These are phyloP conservation scores for Aphidoletes aphidimyza DNA, from an alignment of 2,888 invertebrate genomes.

Conservation along the genomic window DNA sequence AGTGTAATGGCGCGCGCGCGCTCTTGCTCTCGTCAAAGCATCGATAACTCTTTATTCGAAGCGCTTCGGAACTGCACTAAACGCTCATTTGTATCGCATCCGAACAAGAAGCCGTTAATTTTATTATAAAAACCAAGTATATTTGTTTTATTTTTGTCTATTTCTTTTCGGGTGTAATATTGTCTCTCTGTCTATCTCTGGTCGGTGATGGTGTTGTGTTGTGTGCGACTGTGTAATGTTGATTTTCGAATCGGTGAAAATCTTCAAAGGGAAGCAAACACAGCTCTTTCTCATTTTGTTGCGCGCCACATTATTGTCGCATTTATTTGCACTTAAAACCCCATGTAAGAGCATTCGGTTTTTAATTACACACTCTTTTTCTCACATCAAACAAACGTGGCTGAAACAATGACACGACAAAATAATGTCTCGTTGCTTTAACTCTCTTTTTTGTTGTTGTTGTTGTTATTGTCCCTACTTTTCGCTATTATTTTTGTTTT, in stretches of 20 bases:
- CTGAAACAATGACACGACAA: slow-evolving; percentile 19
- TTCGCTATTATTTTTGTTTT: background rate
- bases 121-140: slow-evolving; percentile 13
- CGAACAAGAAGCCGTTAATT: slow-evolving; percentile 49
- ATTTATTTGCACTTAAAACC: slow-evolving; percentile 29
- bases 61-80: slow-evolving; percentile 27
- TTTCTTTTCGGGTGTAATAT: background rate
- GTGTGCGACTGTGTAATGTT: background rate
- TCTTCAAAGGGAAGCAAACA: slow-evolving; percentile 42
- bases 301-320: slow-evolving; percentile 21
- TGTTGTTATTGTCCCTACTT: background rate
- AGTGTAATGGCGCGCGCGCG: slow-evolving; percentile 26
- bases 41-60: slow-evolving; percentile 27
- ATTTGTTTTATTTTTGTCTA: slow-evolving; percentile 47
- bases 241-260: background rate
- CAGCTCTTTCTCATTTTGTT: background rate
- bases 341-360: slow-evolving; percentile 44
- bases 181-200: background rate
- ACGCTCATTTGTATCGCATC: slow-evolving; percentile 23
- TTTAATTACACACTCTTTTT: slow-evolving; percentile 42
- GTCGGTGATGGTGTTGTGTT: background rate
- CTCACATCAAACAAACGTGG: slow-evolving; percentile 39
- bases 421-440: background rate
- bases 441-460: background rate
- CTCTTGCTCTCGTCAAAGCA: background rate